Evolutionary conservation across 2,888 invertebrate species (phyloP).

Genomic region (Blastobasis adustella): DNA sequence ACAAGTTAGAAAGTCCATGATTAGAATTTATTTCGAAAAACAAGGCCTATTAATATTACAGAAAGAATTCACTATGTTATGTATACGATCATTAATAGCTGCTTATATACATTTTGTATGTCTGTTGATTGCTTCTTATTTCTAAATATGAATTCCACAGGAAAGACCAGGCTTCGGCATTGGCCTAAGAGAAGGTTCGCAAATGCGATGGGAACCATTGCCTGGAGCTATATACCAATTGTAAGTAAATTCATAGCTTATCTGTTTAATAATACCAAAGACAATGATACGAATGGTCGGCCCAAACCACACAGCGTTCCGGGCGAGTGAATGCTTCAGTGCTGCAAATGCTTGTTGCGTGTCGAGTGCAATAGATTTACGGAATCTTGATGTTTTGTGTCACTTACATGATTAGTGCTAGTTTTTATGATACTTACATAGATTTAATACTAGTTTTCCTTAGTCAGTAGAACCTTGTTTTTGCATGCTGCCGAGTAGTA

Average conservation of each 20-base stretch:
- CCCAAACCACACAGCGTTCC: too few species aligned
- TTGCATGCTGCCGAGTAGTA: constrained; percentile 68
- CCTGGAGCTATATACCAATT: constrained; percentile 40
- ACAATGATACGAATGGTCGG: too few species aligned
- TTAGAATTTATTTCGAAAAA: too few species aligned
- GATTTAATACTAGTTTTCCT: constrained; percentile 18
- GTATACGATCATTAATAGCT: too few species aligned
- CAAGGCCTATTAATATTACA: too few species aligned
- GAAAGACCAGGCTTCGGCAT: constrained; percentile 82
- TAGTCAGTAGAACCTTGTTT: constrained; percentile 60
- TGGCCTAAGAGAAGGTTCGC: constrained; percentile 78
- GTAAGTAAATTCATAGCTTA: constrained; percentile 42
- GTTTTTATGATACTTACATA: constrained; percentile 4
- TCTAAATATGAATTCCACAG: constrained; percentile 48
- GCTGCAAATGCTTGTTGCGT: constrained; percentile 24
- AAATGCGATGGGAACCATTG: constrained; percentile 76
- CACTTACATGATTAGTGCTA: neutral
- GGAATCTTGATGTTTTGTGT: constrained; percentile 1
- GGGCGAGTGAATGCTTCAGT: constrained; percentile 18
- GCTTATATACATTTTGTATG: too few species aligned
- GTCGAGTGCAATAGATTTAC: constrained; percentile 17
- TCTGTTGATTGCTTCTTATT: neutral
- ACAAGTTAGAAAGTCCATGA: too few species aligned
- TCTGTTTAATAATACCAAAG: constrained; percentile 5
- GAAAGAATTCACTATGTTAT: too few species aligned